Evolutionary conservation across 2,797 vertebrate genomes (phyloP).

Genomic region (Etheostoma perlongum): DNA sequence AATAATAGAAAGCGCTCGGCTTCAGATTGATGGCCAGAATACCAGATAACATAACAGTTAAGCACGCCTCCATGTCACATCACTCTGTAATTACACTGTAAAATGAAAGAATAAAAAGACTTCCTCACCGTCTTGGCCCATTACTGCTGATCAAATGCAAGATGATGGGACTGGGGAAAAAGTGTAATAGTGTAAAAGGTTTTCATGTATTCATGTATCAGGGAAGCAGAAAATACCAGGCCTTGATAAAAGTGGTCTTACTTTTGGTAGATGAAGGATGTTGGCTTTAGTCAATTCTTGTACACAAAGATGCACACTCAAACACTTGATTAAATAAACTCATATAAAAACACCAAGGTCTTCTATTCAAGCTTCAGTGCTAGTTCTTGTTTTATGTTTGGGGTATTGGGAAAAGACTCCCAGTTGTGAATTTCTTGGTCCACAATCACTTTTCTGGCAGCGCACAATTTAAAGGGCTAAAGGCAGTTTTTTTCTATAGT

Average conservation of each 20-base stretch:
- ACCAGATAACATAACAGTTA: constrained; percentile 59
- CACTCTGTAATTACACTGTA: constrained; percentile 45
- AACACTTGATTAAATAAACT: neutral
- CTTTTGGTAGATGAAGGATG: constrained; percentile 22
- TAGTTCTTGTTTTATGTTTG: neutral
- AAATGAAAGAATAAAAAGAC: constrained; percentile 48
- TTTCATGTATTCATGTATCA: constrained; percentile 19
- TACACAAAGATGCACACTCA: neutral
- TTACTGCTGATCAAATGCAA: constrained; percentile 52
- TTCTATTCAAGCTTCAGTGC: constrained; percentile 4
- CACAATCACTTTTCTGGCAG: neutral
- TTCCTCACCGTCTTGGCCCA: constrained; percentile 24
- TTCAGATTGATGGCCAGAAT: constrained; percentile 40
- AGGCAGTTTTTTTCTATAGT: neutral
- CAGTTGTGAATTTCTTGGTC: constrained; percentile 3
- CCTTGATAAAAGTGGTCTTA: constrained; percentile 9
- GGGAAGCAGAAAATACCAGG: constrained; percentile 6
- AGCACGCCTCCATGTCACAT: constrained; percentile 43
- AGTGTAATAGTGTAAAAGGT: neutral
- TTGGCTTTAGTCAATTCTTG: neutral
- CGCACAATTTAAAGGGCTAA: neutral
- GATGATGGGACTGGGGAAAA: constrained; percentile 13
- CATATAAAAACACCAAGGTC: constrained; percentile 30
- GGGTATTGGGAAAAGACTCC: constrained; percentile 11
- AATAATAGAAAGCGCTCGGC: constrained; percentile 18